phyloP scores from a whole-genome alignment of 2,888 invertebrate species.

The Tribolium freemani region DNA sequence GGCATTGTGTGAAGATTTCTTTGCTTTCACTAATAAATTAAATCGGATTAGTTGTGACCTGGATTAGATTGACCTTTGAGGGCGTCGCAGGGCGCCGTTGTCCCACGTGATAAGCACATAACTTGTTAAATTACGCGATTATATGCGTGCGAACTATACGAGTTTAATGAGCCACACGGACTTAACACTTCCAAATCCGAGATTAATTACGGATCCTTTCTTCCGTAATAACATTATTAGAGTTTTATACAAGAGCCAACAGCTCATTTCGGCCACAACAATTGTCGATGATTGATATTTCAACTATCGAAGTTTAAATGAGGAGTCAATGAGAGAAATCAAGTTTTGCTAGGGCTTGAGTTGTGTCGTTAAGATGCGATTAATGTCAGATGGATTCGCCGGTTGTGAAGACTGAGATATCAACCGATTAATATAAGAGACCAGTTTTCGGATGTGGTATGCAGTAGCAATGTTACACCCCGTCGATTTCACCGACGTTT shows the following conservation, averaged over 20 bases:
- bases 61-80: constrained; percentile 2
- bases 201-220: constrained; percentile 1
- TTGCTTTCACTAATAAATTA: not conserved
- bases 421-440: constrained; percentile 27
- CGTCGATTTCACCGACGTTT: constrained; percentile 19
- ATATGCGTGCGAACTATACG: not conserved
- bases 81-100: not conserved
- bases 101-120: not conserved
- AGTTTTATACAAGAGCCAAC: not conserved
- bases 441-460: constrained; percentile 18
- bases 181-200: constrained; percentile 20
- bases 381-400: not conserved
- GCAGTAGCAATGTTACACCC: constrained; percentile 27
- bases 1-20: not conserved
- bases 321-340: not conserved
- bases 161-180: constrained; percentile 18
- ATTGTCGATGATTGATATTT: not conserved
- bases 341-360: not conserved
- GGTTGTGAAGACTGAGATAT: constrained; percentile 15
- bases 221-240: not conserved
- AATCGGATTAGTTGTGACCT: not conserved
- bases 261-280: not conserved
- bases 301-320: not conserved
- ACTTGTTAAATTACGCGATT: not conserved
- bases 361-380: not conserved